Conservation (phyloP, 2,888 invertebrate species). For the Oscheius sp. region DNA sequence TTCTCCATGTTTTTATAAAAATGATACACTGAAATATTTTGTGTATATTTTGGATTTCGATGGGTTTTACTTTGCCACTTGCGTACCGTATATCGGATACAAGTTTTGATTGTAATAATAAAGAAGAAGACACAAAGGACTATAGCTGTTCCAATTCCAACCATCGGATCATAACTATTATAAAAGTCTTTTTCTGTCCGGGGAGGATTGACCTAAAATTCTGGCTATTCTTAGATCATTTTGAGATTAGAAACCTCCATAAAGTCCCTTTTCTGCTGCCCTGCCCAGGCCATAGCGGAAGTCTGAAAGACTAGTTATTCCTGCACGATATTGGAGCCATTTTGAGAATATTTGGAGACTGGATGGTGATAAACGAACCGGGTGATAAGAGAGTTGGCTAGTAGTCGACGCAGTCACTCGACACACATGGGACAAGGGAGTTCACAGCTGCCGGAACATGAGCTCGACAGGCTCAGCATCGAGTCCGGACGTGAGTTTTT, state of each 20-base stretch:
- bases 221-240: neutral
- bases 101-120: constrained; percentile 51
- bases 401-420: constrained; percentile 7
- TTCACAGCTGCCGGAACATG: constrained; percentile 60
- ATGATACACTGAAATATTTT: too few relatives aligned
- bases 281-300: constrained; percentile 58
- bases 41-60: too few relatives aligned
- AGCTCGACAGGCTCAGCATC: constrained; percentile 62
- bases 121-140: constrained; percentile 66
- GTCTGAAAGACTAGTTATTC: constrained; percentile 24
- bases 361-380: constrained; percentile 20
- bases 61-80: constrained; percentile 56
- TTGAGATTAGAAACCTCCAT: constrained; percentile 60
- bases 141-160: constrained; percentile 67
- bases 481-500: constrained; percentile 63
- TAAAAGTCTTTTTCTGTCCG: constrained; percentile 64
- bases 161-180: constrained; percentile 65
- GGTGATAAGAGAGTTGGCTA: constrained; percentile 17
- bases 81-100: constrained; percentile 41
- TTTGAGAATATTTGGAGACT: neutral
- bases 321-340: constrained; percentile 1
- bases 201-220: constrained; percentile 60
- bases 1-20: constrained; percentile 56
- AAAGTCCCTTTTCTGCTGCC: constrained; percentile 68
- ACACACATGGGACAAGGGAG: constrained; percentile 56